Conservation (phyloP, 2,797 vertebrate species). For the Chrysocyon brachyurus region DNA sequence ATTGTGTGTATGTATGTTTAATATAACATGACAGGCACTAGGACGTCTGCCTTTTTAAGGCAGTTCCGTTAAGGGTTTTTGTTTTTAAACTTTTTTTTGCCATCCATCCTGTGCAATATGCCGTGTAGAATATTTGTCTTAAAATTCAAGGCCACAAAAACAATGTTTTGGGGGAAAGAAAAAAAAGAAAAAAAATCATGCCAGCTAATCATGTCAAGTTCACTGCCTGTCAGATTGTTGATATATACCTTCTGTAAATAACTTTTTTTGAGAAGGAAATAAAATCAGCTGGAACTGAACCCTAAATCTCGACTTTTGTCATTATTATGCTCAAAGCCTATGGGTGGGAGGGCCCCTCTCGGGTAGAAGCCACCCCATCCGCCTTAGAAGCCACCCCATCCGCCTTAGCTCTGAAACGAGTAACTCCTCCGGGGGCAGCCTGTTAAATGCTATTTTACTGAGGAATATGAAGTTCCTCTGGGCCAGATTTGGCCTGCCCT, state of each 20-base stretch:
- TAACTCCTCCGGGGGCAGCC: background rate
- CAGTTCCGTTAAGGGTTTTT: constrained; percentile 95
- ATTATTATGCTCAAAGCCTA: constrained; percentile 77
- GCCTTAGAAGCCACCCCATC: background rate
- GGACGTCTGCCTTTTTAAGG: constrained; percentile 97
- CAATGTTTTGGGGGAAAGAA: constrained; percentile 88
- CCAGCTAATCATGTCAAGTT: constrained; percentile 99
- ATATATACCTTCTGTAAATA: constrained; percentile 99
- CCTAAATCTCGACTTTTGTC: constrained; percentile 90
- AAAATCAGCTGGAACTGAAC: constrained; percentile 99
- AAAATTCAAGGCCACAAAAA: constrained; percentile 94
- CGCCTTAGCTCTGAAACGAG: background rate
- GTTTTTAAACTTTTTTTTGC: constrained; percentile 95
- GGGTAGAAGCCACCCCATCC: background rate
- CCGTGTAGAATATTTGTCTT: constrained; percentile 97
- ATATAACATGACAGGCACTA: constrained; percentile 99
- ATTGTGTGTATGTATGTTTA: constrained; percentile 99
- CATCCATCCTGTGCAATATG: constrained; percentile 99
- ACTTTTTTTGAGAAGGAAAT: constrained; percentile 99
- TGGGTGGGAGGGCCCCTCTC: background rate
- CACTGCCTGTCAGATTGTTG: constrained; percentile 99
- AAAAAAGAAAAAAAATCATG: constrained; percentile 90
- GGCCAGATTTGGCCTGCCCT: constrained; percentile 68
- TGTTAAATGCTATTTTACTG: constrained; percentile 31
- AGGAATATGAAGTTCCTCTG: constrained; percentile 60